Percentiles rank a stretch among this genome's conserved stretches.
phyloP scores from a whole-genome alignment of 2,113 vertebrate genomes.

The Gadus macrocephalus region DNA sequence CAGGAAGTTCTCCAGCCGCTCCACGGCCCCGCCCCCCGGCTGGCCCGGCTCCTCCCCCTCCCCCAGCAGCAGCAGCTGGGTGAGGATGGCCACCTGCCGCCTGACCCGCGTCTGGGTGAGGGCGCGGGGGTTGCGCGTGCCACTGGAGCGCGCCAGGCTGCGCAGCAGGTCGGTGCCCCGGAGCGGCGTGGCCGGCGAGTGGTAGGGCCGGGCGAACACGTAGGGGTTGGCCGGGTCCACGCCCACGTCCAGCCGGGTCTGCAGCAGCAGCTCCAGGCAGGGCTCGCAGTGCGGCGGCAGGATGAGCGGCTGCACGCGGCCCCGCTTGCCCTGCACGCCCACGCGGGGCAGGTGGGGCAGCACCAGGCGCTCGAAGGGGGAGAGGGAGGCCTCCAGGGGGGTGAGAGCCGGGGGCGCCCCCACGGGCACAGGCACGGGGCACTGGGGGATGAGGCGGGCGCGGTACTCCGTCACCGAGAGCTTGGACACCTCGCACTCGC shows the following conservation, averaged over 20 bases:
- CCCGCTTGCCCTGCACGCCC: constrained; percentile 73
- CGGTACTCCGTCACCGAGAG: constrained; percentile 67
- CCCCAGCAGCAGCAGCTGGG: constrained; percentile 73
- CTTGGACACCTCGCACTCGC: constrained; percentile 77
- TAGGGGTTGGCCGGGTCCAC: constrained; percentile 72
- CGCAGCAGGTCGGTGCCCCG: constrained; percentile 74
- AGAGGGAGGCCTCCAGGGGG: constrained; percentile 69
- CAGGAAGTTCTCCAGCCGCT: constrained; percentile 72
- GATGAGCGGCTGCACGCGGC: constrained; percentile 72
- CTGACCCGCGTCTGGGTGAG: constrained; percentile 73
- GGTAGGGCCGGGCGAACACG: constrained; percentile 74
- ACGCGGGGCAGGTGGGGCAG: constrained; percentile 70
- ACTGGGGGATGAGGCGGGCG: constrained; percentile 62
- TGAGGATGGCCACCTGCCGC: constrained; percentile 74
- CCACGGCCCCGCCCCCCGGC: constrained; percentile 55
- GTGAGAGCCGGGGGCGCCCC: constrained; percentile 59
- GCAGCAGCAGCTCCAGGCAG: constrained; percentile 73
- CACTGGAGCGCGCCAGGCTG: constrained; percentile 71
- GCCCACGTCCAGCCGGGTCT: constrained; percentile 69
- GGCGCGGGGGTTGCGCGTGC: constrained; percentile 69
- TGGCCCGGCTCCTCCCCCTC: constrained; percentile 69
- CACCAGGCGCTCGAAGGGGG: constrained; percentile 73
- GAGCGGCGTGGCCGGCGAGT: constrained; percentile 73
- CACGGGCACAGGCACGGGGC: constrained; percentile 51
- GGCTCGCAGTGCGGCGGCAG: constrained; percentile 73